phyloP scores from a whole-genome alignment of 2,113 vertebrate species.

The Guaruba guarouba region DNA sequence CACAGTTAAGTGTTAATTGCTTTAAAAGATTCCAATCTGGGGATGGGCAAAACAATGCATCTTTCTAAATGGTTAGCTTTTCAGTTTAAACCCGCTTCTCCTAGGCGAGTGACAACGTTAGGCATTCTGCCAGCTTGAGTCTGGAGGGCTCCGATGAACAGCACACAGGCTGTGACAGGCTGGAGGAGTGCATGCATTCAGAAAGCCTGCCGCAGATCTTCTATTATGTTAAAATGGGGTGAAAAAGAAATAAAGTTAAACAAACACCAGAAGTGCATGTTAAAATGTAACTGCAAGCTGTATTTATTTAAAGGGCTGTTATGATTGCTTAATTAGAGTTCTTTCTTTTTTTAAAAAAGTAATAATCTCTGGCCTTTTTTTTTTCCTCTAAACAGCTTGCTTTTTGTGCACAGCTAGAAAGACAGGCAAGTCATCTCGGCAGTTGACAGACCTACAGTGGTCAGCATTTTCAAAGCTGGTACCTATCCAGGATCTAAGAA shows the following conservation, averaged over 20 bases:
- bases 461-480: background rate
- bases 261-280: slow-evolving; percentile 11
- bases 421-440: background rate
- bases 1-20: background rate
- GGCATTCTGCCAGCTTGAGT: slow-evolving; percentile 14
- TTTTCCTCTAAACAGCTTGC: background rate
- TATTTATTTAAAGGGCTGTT: background rate
- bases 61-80: background rate
- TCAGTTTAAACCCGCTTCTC: background rate
- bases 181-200: background rate
- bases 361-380: background rate
- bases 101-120: background rate
- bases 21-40: background rate
- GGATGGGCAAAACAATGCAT: background rate
- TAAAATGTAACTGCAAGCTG: slow-evolving; percentile 13
- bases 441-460: background rate
- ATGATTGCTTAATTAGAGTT: background rate
- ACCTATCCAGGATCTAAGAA: background rate
- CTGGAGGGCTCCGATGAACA: background rate
- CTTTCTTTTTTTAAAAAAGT: background rate
- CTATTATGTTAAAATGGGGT: background rate
- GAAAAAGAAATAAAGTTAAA: slow-evolving; percentile 38
- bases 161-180: slow-evolving; percentile 6
- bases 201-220: background rate
- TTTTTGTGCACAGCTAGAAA: background rate